A percentile compares a stretch with the other conserved stretches of the same genome.
phyloP scores from a whole-genome alignment of 92 coral and sea anemone genomes.

The Epizoanthus scotinus region DNA sequence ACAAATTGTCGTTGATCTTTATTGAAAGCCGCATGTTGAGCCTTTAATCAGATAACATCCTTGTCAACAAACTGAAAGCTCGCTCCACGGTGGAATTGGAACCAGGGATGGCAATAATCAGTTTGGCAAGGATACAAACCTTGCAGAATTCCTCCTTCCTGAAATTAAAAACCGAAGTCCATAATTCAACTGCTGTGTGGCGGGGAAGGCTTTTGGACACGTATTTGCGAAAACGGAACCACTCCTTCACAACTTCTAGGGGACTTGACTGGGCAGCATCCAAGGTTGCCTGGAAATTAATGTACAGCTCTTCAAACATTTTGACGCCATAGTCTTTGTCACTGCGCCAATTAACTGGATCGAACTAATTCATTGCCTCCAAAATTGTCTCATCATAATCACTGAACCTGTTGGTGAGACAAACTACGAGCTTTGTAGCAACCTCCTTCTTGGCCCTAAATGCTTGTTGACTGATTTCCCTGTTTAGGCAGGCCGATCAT shows the following conservation, averaged over 20 bases:
- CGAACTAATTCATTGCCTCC: slow-evolving; percentile 42
- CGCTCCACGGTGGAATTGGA: slow-evolving; percentile 43
- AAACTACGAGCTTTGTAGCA: background rate
- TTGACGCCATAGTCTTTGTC: slow-evolving; percentile 29
- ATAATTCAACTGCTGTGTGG: slow-evolving; percentile 15
- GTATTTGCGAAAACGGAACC: slow-evolving; percentile 27
- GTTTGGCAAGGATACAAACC: slow-evolving; percentile 34
- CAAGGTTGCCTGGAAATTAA: slow-evolving; percentile 26
- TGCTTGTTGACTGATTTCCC: slow-evolving; percentile 24
- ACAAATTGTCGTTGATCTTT: slow-evolving; percentile 25
- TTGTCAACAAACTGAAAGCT: slow-evolving; percentile 32
- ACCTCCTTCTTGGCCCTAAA: slow-evolving; percentile 3
- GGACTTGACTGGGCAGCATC: slow-evolving; percentile 31
- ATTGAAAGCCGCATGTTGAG: slow-evolving; percentile 18
- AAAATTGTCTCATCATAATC: slow-evolving; percentile 29
- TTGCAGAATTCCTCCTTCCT: slow-evolving; percentile 21
- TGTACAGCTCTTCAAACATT: slow-evolving; percentile 6
- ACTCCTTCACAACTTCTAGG: slow-evolving; percentile 8
- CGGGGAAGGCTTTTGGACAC: slow-evolving; percentile 24
- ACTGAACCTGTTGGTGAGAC: slow-evolving; percentile 28
- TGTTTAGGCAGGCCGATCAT: background rate
- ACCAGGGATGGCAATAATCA: slow-evolving; percentile 31
- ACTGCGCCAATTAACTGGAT: slow-evolving; percentile 32
- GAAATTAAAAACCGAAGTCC: slow-evolving; percentile 22
- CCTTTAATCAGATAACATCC: slow-evolving; percentile 26